These are phyloP conservation scores for Drosophila ohnishii DNA, from an alignment of 1,140 invertebrate species.

Conservation along the genomic window DNA sequence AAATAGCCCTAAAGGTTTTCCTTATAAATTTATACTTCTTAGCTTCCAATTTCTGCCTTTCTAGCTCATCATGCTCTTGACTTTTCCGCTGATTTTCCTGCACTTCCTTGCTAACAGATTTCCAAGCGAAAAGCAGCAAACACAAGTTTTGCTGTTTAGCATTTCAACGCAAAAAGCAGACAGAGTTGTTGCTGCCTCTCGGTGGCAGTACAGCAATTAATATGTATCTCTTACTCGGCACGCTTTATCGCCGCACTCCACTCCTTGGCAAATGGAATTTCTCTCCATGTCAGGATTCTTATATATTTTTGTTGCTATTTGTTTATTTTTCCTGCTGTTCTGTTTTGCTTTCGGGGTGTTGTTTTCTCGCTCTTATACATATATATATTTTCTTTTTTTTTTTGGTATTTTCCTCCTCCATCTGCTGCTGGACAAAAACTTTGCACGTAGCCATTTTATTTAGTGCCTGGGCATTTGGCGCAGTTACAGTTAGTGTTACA, in stretches of 20 bases:
- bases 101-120: slow-evolving; percentile 17
- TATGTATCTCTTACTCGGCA: slow-evolving; percentile 78
- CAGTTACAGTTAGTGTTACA: slow-evolving; percentile 66
- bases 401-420: slow-evolving; percentile 23
- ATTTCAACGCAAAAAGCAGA: slow-evolving; percentile 69
- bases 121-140: slow-evolving; percentile 20
- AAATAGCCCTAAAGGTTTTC: background rate
- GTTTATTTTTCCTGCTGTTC: slow-evolving; percentile 23
- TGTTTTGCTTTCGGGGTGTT: slow-evolving; percentile 17
- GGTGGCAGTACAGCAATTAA: slow-evolving; percentile 69
- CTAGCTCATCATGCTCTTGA: background rate
- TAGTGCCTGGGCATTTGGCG: slow-evolving; percentile 65
- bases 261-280: slow-evolving; percentile 33
- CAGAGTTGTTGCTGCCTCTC: slow-evolving; percentile 36
- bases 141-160: slow-evolving; percentile 67
- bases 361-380: slow-evolving; percentile 14
- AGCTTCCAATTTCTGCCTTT: background rate
- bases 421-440: slow-evolving; percentile 37
- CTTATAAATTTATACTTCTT: too few species aligned
- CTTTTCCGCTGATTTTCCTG: slow-evolving; percentile 10
- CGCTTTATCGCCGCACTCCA: slow-evolving; percentile 59
- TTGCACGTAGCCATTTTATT: slow-evolving; percentile 76
- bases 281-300: slow-evolving; percentile 21
- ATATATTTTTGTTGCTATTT: slow-evolving; percentile 39
- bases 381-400: background rate